Conservation (phyloP, 2,113 vertebrate species). For the Myiopsitta monachus region DNA sequence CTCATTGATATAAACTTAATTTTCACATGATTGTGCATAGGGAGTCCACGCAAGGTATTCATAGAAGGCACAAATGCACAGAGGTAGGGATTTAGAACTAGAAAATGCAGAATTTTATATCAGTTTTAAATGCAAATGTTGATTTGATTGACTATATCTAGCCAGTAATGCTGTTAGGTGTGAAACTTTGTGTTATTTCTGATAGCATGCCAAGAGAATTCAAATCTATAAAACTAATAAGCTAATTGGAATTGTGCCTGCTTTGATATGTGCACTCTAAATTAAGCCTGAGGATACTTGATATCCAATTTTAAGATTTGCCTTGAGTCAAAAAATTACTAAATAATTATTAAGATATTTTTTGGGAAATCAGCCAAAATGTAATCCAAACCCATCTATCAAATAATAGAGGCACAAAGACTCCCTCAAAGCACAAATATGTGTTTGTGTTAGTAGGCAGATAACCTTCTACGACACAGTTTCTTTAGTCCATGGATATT, state of each 20-base stretch:
- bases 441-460: background rate
- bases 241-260: background rate
- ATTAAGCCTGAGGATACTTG: background rate
- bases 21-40: background rate
- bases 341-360: background rate
- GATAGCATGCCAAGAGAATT: background rate
- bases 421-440: background rate
- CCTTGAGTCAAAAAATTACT: background rate
- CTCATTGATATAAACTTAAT: slow-evolving; percentile 6
- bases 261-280: background rate
- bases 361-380: background rate
- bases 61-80: background rate
- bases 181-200: background rate
- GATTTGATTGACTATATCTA: background rate
- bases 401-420: background rate
- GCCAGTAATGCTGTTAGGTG: background rate
- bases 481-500: background rate
- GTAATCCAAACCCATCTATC: background rate
- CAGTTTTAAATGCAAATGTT: background rate
- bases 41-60: background rate
- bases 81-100: background rate
- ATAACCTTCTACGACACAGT: background rate
- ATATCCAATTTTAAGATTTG: background rate
- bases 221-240: slow-evolving; percentile 15
- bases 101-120: background rate